Percentiles rank a stretch among this genome's conserved stretches.
Conservation (phyloP, 2,113 vertebrate genomes). For the Pogonocichla stellata region DNA sequence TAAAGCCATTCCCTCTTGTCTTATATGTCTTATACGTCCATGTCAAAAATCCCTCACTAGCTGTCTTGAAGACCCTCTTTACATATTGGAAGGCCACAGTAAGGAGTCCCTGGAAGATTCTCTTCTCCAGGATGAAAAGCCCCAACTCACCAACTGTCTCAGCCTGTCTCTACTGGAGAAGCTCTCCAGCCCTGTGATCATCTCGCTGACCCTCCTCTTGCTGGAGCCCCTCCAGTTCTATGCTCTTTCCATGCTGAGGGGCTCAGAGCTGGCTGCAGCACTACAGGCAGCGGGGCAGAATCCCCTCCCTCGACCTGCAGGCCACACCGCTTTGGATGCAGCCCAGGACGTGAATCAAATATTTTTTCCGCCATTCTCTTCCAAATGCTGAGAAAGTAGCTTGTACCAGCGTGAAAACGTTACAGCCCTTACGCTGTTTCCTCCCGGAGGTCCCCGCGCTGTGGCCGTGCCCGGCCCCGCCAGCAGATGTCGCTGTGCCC, state of each 20-base stretch:
- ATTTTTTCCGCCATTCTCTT: fast-evolving
- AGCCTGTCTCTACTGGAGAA: background rate
- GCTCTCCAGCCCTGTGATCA: background rate
- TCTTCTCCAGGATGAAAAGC: background rate
- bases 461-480: background rate
- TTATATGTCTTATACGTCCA: background rate
- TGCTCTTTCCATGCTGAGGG: background rate
- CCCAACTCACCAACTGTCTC: background rate
- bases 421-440: fast-evolving
- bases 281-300: background rate
- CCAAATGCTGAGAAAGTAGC: background rate
- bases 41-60: background rate
- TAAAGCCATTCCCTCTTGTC: background rate
- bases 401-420: fast-evolving
- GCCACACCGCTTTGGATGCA: background rate
- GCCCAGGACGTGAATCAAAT: background rate
- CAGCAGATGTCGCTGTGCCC: constrained; percentile 15
- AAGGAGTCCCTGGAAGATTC: background rate
- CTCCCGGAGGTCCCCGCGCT: background rate
- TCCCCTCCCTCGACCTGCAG: background rate
- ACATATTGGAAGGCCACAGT: background rate
- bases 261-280: background rate
- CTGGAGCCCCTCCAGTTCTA: background rate
- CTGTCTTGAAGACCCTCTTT: background rate
- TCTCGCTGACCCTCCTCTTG: background rate